phyloP scores from a whole-genome alignment of 64 coral and sea anemone species.

The Pocillopora verrucosa region DNA sequence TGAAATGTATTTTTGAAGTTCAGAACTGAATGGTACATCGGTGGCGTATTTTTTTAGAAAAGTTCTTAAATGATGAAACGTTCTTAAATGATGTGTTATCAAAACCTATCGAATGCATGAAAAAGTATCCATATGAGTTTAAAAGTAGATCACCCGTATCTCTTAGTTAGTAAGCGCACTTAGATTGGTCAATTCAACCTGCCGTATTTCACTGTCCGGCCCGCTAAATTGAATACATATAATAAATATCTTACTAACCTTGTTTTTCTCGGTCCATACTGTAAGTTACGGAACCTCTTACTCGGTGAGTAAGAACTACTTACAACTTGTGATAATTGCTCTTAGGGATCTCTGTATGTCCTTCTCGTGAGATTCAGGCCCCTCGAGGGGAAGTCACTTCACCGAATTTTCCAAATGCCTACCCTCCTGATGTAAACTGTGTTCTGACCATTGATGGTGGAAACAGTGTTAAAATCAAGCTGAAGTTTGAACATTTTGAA shows the following conservation, averaged over 20 bases:
- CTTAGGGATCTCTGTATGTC: slow-evolving; percentile 35
- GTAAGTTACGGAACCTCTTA: background rate
- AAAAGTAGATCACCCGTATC: too few species aligned
- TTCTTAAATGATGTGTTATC: too few species aligned
- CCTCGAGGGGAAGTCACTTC: slow-evolving; percentile 32
- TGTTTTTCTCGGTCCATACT: background rate
- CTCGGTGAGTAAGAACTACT: background rate
- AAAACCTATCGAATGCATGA: too few species aligned
- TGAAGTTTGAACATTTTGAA: slow-evolving; percentile 14
- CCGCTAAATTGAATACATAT: background rate
- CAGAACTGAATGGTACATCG: too few species aligned
- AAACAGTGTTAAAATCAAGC: background rate
- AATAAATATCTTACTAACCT: too few species aligned
- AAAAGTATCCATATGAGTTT: too few species aligned
- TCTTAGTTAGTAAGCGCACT: too few species aligned
- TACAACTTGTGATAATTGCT: background rate
- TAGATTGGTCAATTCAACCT: too few species aligned
- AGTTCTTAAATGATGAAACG: too few species aligned
- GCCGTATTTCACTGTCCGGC: too few species aligned
- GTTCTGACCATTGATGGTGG: slow-evolving; percentile 15
- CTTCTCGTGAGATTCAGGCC: slow-evolving; percentile 6
- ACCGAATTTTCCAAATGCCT: background rate
- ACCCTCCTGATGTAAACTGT: background rate
- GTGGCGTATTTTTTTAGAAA: too few species aligned
- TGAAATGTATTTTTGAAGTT: too few species aligned